Conservation (phyloP, 2,113 vertebrate genomes). For the Alosa alosa region DNA sequence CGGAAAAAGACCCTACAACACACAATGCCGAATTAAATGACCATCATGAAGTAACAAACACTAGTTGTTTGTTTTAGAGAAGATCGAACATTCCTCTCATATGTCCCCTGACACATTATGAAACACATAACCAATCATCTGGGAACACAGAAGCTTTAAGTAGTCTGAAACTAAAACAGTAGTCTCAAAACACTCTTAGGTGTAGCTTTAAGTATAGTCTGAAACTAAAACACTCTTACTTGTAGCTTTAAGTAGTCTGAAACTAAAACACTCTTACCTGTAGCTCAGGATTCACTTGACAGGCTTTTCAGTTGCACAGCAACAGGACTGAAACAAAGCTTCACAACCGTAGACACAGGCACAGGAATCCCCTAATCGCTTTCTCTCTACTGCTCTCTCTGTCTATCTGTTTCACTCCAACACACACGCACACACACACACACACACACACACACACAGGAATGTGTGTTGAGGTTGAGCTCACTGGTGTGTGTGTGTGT, state of each 20-base stretch:
- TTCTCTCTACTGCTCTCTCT: background rate
- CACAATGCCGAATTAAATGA: no score
- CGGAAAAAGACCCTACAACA: no score
- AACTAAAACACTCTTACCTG: conserved; percentile 2
- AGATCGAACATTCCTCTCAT: background rate
- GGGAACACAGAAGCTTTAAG: background rate
- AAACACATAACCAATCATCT: background rate
- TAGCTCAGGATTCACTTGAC: background rate
- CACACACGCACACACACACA: background rate
- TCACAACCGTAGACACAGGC: background rate
- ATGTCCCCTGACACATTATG: background rate
- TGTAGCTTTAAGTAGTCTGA: background rate
- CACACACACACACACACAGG: background rate
- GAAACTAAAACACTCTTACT: background rate
- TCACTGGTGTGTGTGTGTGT: background rate
- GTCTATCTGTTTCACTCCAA: background rate
- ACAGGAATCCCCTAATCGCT: background rate
- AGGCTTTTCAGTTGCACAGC: background rate
- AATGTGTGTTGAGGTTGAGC: background rate
- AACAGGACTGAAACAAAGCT: background rate
- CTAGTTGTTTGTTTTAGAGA: background rate
- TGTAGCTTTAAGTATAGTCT: background rate
- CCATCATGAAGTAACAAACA: background rate
- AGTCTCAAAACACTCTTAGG: background rate
- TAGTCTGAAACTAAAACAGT: background rate